Percentiles rank a stretch among this genome's conserved stretches.
Conservation (phyloP, 1,140 invertebrate genomes). For the Listronotus bonariensis region DNA sequence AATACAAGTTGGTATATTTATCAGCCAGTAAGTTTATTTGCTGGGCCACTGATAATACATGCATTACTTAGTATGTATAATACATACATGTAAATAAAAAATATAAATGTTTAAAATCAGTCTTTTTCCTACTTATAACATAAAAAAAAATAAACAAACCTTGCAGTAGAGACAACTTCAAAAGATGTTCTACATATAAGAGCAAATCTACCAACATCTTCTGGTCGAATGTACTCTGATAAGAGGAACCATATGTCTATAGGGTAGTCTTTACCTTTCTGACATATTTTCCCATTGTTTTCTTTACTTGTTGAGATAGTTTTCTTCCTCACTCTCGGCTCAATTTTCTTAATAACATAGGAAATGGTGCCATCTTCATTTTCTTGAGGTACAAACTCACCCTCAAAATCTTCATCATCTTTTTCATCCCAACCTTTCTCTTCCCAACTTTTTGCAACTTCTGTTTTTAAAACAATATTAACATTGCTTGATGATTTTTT, state of each 20-base stretch:
- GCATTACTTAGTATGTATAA: too few species aligned
- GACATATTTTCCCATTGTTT: conserved; percentile 24
- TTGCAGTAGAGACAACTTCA: conserved; percentile 61
- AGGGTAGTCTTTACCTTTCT: conserved; percentile 64
- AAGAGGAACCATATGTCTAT: conserved; percentile 74
- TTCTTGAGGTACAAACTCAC: conserved; percentile 56
- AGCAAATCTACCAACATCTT: conserved; percentile 70
- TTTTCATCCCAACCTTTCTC: conserved; percentile 63
- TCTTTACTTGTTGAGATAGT: conserved; percentile 41
- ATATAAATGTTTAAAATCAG: too few species aligned
- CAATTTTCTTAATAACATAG: conserved; percentile 48
- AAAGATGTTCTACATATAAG: conserved; percentile 67
- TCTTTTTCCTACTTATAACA: not conserved
- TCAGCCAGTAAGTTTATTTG: too few species aligned
- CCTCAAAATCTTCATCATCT: conserved; percentile 60
- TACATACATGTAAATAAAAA: too few species aligned
- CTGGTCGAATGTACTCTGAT: conserved; percentile 70
- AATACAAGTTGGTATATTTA: too few species aligned
- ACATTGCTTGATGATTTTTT: conserved; percentile 61
- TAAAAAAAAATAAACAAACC: not conserved
- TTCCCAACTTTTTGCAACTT: conserved; percentile 60
- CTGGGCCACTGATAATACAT: too few species aligned
- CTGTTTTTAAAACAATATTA: conserved; percentile 54
- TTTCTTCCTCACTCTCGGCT: conserved; percentile 43
- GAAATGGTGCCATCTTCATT: conserved; percentile 59